Base-by-base conservation (phyloP, 2,113 vertebrate species). In the Balaenoptera acutorostrata region DNA sequence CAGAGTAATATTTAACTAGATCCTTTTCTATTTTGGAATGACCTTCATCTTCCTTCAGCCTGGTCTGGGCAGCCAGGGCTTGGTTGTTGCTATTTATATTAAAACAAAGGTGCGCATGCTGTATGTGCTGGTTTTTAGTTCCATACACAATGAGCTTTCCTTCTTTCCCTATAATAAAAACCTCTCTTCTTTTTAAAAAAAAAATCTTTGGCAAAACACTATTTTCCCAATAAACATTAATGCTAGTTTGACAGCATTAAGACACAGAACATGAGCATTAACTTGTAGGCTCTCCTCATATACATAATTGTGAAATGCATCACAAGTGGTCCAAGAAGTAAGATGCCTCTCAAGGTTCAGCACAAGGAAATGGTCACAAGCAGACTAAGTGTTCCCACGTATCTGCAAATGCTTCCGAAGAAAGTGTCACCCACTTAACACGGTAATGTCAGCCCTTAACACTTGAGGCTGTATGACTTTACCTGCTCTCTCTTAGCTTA, bases 1-100 rank as follows among this genome's bases (percentile, higher is more conserved):
- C 63, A 55, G 83, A 88, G 57, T 93, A 97, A 94, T 95, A 68
- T 71, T 97, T 97, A 95, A 97, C 95, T 57, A 97, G 95, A 88
- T 78, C 46, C 57, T 95, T 87, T 95, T 90, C 88, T 77, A 82
- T 77, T 96, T 78, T 94, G 39, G 71, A 94, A 86, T 93, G 88
- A 94, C 81, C 83, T 97, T 95, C 46, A 72, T 29, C 31, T 81
- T 88, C 74, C 69, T 97, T 95, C 61, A 88, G 90, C 44, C 69
- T 71, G 33, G n/a, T 46, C n/a, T 5, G 2, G 25, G 71, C 92
- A 90, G 41, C 41, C 49, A 84, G 59, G 39, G 5, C 69, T 92
- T 13, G 81, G 46, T 2, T 64, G 68, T 74, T 89, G 83, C 61
- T 94, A 82, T 83, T 82, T 96, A 94, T 83, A 90, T 84, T 81